Base-by-base conservation (phyloP, 2,888 invertebrate genomes). In the Parnassius smintheus region DNA sequence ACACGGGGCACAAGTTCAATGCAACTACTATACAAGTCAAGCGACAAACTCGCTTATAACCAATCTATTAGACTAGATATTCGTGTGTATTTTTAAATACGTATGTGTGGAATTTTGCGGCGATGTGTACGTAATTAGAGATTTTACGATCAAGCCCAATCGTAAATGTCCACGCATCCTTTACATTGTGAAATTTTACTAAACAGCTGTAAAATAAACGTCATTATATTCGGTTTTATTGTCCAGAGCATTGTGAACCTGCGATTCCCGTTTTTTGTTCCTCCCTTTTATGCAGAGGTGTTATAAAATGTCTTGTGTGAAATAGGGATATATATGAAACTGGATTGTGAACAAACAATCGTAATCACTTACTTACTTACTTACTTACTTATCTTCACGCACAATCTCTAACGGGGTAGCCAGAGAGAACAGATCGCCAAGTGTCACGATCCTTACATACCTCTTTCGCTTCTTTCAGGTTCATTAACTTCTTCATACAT, bases 131-230 rank as follows among this genome's bases (percentile, higher is more conserved):
- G 56, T 67, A 69, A 72, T 72, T 73, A 71, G 66, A 63, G 63
- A 70, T 59, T 71, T 69, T 67, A 70, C 65, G 69, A 69, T 48
- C 51, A 54, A 57, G 50, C 53, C 52, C 64, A 64, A 60, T 69
- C 68, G 71, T 72, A 67, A 72, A 72, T 53, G 48, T 52, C 45
- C 57, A 50, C 41, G 44, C 61, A 60, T 64, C 66, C 72, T 71
- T 72, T 68, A 73, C 74, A 73, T 71, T 76, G 72, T 73, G 70
- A 65, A 70, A 69, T 78, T 79, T 75, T 77, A 79, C 75, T 74
- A 75, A 79, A 76, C 73, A 72, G 71, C 67, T 73, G 74, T 75
- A 49, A 75, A 78, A 73, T 72, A 74, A 72, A 72, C 67, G 71
- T 73, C 74, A 74, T 75, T 72, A 73, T 68, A 68, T 72, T 44